phyloP scores from a whole-genome alignment of 2,113 vertebrate species.

The Nematolebias whitei region DNA sequence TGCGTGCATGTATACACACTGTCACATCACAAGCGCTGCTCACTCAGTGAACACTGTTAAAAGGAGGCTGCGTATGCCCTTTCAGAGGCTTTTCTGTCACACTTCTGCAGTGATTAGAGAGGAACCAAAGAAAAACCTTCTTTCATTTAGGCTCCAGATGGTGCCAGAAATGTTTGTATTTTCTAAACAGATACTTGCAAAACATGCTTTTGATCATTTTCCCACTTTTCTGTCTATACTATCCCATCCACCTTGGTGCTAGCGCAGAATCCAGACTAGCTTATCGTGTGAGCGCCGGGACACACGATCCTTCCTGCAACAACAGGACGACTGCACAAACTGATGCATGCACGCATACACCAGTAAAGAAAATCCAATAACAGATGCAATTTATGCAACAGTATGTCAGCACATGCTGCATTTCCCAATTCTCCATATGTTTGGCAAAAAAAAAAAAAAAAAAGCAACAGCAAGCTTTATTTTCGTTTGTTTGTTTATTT shows the following conservation, averaged over 20 bases:
- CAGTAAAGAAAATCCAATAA: constrained; percentile 42
- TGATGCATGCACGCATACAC: constrained; percentile 7
- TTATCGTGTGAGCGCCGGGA: constrained; percentile 15
- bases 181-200: not conserved
- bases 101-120: constrained; percentile 9
- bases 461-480: constrained; percentile 23
- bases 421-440: constrained; percentile 47
- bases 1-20: constrained; percentile 5
- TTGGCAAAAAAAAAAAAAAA: constrained; percentile 36
- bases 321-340: constrained; percentile 6
- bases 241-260: not conserved
- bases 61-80: not conserved
- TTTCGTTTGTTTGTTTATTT: not conserved
- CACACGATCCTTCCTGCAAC: constrained; percentile 19
- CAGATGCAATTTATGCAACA: constrained; percentile 41
- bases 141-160: not conserved
- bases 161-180: not conserved
- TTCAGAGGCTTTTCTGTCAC: not conserved
- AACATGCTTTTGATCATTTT: not conserved
- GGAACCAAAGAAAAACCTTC: not conserved
- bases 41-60: not conserved
- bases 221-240: not conserved
- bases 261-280: constrained; percentile 9
- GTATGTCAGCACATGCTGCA: constrained; percentile 22
- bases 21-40: not conserved